phyloP scores from a whole-genome alignment of 2,797 vertebrate species.

The Hylomyscus alleni region DNA sequence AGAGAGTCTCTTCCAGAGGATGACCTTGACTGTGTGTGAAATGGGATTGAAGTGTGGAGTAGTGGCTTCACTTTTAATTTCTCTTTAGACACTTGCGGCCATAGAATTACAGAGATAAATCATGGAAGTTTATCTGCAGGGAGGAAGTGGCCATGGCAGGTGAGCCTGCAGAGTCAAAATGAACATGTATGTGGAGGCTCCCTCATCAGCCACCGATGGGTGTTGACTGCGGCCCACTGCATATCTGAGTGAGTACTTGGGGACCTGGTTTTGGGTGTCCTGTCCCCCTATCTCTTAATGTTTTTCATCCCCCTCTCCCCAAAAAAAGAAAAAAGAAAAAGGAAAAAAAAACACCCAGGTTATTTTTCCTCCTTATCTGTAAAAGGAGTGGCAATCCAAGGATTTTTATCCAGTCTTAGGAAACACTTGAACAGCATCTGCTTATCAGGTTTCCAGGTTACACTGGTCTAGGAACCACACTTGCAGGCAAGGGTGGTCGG shows the following conservation, averaged over 20 bases:
- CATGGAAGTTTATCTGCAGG: neutral
- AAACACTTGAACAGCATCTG: neutral
- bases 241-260: conserved; percentile 62
- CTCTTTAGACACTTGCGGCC: conserved; percentile 61
- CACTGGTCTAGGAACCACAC: neutral
- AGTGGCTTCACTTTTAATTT: neutral
- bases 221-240: conserved; percentile 68
- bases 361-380: neutral
- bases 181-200: conserved; percentile 49
- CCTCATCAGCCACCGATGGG: conserved; percentile 66
- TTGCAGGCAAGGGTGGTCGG: neutral
- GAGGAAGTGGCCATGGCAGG: conserved; percentile 79
- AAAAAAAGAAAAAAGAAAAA: neutral
- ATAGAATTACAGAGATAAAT: neutral
- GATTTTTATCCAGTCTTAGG: neutral
- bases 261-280: neutral
- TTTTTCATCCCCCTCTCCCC: neutral
- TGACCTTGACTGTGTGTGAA: neutral
- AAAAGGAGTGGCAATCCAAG: neutral
- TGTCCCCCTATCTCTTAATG: neutral
- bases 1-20: neutral
- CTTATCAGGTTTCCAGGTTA: neutral
- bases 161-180: neutral
- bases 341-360: too few relatives aligned
- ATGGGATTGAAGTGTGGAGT: neutral